Evolutionary conservation across 2,797 vertebrate genomes (phyloP).

Genomic region (Fistularia tabacaria): DNA sequence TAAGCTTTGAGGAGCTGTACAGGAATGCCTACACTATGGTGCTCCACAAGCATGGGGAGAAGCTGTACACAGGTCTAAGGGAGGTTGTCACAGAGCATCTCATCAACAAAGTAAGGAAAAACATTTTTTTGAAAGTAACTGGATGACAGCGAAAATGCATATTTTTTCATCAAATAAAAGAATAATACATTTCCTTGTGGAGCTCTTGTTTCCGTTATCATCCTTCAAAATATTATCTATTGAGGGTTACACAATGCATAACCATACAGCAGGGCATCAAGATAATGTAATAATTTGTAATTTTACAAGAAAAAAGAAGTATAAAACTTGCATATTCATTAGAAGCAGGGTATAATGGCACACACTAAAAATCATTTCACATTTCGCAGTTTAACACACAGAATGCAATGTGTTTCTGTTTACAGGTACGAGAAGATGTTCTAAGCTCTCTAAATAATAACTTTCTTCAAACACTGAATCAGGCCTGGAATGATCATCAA

Average conservation of each 20-base stretch:
- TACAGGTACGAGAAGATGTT: conserved; percentile 90
- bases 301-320: too few species aligned
- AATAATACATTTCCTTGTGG: too few species aligned
- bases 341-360: too few species aligned
- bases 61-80: conserved; percentile 95
- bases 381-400: conserved; percentile 6
- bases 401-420: background rate
- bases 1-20: conserved; percentile 98
- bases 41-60: conserved; percentile 97
- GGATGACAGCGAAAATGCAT: too few species aligned
- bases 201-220: too few species aligned
- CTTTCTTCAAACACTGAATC: conserved; percentile 92
- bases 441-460: conserved; percentile 95
- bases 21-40: conserved; percentile 99
- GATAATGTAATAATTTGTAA: background rate
- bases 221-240: too few species aligned
- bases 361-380: background rate
- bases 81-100: conserved; percentile 99
- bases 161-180: too few species aligned
- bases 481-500: conserved; percentile 96
- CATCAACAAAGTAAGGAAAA: conserved; percentile 89
- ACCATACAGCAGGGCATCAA: background rate
- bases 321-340: too few species aligned
- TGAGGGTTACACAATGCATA: too few species aligned
- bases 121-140: background rate